Percentiles rank a stretch among this genome's conserved stretches.
Evolutionary conservation across 2,888 invertebrate species (phyloP).

Genomic region (Eristalis intricaria): DNA sequence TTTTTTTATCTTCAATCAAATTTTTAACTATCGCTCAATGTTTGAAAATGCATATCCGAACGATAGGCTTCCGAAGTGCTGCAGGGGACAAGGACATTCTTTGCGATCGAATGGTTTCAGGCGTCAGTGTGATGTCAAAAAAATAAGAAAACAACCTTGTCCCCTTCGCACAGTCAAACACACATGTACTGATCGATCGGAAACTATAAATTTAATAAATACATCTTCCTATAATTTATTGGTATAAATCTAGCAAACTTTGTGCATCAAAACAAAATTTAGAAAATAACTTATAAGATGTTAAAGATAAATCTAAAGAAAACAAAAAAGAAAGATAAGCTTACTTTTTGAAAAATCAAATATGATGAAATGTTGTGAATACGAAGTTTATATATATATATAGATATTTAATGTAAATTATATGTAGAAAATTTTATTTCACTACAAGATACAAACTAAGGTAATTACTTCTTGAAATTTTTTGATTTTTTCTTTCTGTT

Average conservation of each 20-base stretch:
- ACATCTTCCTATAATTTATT: constrained; percentile 57
- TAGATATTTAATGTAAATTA: constrained; percentile 71
- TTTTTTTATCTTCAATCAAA: not conserved
- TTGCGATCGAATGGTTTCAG: not conserved
- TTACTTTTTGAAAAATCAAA: constrained; percentile 1
- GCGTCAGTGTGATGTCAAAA: not conserved
- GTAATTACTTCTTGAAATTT: constrained; percentile 24
- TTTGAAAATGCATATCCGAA: constrained; percentile 60
- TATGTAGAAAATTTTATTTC: constrained; percentile 68
- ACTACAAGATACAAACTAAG: constrained; percentile 55
- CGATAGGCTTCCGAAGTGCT: constrained; percentile 34
- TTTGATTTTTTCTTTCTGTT: not conserved
- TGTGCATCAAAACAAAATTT: constrained; percentile 29
- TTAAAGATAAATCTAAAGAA: constrained; percentile 44
- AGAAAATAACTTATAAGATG: constrained; percentile 52
- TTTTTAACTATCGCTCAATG: constrained; percentile 41
- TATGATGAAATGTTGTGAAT: constrained; percentile 68
- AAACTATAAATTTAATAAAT: not conserved
- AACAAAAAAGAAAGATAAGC: constrained; percentile 17
- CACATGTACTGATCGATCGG: not conserved
- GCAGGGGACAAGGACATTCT: constrained; percentile 1
- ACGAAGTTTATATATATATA: constrained; percentile 68
- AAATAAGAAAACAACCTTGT: not conserved
- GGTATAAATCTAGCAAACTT: constrained; percentile 50
- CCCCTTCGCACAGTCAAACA: not conserved